Evolutionary conservation across 2,888 invertebrate genomes (phyloP).

Genomic region (Drosophila pegasa): DNA sequence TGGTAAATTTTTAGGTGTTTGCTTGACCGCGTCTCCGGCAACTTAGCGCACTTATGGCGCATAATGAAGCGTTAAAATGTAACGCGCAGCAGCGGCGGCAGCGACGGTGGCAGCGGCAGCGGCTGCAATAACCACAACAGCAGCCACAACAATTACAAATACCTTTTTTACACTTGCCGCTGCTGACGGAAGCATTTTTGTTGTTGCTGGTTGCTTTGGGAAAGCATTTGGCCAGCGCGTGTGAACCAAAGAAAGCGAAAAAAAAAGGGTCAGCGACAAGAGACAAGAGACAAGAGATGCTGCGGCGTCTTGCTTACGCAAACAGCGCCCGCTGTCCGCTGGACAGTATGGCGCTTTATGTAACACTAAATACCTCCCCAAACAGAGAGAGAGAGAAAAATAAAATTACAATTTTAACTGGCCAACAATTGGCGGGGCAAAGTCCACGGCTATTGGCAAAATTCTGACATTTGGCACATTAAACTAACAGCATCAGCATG

Average conservation of each 20-base stretch:
- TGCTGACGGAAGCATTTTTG: slow-evolving; percentile 77
- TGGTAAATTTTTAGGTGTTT: slow-evolving; percentile 64
- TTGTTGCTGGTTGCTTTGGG: slow-evolving; percentile 48
- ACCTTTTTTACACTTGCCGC: slow-evolving; percentile 72
- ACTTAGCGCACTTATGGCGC: slow-evolving; percentile 60
- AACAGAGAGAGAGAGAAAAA: neutral
- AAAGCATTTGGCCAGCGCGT: slow-evolving; percentile 74
- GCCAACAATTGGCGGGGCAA: slow-evolving; percentile 55
- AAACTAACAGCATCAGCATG: slow-evolving; percentile 60
- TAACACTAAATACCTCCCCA: slow-evolving; percentile 38
- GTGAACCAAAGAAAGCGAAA: slow-evolving; percentile 78
- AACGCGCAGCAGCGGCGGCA: slow-evolving; percentile 53
- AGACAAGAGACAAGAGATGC: slow-evolving; percentile 48
- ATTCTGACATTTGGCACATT: slow-evolving; percentile 53
- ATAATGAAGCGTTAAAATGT: slow-evolving; percentile 80
- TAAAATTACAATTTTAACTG: slow-evolving; percentile 56
- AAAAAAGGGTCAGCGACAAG: slow-evolving; percentile 41
- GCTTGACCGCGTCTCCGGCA: slow-evolving; percentile 32
- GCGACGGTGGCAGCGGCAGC: neutral
- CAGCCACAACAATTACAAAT: slow-evolving; percentile 73
- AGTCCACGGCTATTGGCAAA: slow-evolving; percentile 58
- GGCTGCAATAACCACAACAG: slow-evolving; percentile 47
- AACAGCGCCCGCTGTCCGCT: slow-evolving; percentile 39
- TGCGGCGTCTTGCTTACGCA: slow-evolving; percentile 61
- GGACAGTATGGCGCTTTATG: slow-evolving; percentile 45